Percentiles rank a stretch among this genome's conserved stretches.
These are phyloP conservation scores for Eristalinus aeneus DNA, from an alignment of 2,888 invertebrate species.

Conservation along the genomic window DNA sequence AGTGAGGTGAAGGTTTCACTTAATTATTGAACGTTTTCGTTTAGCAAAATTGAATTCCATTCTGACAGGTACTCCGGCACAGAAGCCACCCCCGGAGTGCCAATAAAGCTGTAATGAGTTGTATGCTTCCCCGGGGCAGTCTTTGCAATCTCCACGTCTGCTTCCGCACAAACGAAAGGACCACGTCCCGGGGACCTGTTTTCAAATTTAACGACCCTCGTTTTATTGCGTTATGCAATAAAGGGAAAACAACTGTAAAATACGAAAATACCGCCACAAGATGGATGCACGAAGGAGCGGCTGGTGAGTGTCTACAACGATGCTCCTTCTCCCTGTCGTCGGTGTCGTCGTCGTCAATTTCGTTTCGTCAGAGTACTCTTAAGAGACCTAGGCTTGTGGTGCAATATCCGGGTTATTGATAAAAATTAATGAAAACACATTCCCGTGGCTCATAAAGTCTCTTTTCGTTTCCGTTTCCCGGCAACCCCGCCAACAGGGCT, in stretches of 20 bases:
- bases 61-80: neutral
- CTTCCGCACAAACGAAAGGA: neutral
- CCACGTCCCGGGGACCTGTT: neutral
- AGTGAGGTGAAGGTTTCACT: neutral
- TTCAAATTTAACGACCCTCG: constrained; percentile 30
- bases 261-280: constrained; percentile 16
- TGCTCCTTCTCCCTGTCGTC: too few relatives aligned
- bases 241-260: constrained; percentile 9
- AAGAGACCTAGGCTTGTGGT: constrained; percentile 4
- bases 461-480: neutral
- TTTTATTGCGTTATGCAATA: constrained; percentile 36
- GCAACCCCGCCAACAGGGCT: too few relatives aligned
- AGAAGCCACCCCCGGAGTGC: neutral
- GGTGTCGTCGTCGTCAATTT: constrained; percentile 2
- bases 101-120: constrained; percentile 27
- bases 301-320: neutral
- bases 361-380: constrained; percentile 30
- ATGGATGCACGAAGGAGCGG: neutral
- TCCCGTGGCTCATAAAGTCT: constrained; percentile 11
- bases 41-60: neutral
- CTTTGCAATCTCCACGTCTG: neutral
- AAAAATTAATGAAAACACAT: constrained; percentile 57
- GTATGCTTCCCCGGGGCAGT: neutral
- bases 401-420: constrained; percentile 28
- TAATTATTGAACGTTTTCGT: neutral